Percentiles rank a stretch among this genome's conserved stretches.
Conservation (phyloP, 2,113 vertebrate genomes). For the Hemicordylus capensis region DNA sequence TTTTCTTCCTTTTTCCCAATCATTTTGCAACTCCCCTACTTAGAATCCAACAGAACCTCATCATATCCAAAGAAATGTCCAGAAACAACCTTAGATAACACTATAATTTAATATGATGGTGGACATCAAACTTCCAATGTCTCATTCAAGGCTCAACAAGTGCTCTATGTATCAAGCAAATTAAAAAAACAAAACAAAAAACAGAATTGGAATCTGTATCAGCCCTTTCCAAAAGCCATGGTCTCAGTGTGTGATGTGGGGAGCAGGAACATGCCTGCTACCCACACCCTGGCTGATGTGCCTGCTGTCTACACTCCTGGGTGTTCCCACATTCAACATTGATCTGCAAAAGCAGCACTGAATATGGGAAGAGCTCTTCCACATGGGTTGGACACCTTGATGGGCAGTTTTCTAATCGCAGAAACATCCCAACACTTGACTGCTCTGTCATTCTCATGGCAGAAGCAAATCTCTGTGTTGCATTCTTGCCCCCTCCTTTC, state of each 20-base stretch:
- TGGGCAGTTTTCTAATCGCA: neutral
- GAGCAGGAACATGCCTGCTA: too few species aligned
- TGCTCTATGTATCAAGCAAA: neutral
- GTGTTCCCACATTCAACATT: too few species aligned
- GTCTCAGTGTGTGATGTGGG: too few species aligned
- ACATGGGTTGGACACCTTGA: too few species aligned
- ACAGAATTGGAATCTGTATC: neutral
- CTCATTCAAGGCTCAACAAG: neutral
- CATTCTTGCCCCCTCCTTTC: neutral
- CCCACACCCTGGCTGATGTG: too few species aligned
- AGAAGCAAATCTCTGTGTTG: neutral
- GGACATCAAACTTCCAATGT: neutral
- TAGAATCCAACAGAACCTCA: neutral
- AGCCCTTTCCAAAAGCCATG: too few species aligned
- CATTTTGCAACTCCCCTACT: neutral
- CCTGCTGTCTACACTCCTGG: too few species aligned
- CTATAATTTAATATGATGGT: neutral
- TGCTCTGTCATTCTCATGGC: neutral
- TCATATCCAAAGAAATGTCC: neutral
- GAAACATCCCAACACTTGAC: neutral
- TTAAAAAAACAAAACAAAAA: too few species aligned
- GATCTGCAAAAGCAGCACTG: too few species aligned
- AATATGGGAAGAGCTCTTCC: too few species aligned
- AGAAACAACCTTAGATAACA: neutral
- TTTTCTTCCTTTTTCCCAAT: neutral